phyloP scores from a whole-genome alignment of 2,888 invertebrate genomes.

The Aspidapion aeneum region DNA sequence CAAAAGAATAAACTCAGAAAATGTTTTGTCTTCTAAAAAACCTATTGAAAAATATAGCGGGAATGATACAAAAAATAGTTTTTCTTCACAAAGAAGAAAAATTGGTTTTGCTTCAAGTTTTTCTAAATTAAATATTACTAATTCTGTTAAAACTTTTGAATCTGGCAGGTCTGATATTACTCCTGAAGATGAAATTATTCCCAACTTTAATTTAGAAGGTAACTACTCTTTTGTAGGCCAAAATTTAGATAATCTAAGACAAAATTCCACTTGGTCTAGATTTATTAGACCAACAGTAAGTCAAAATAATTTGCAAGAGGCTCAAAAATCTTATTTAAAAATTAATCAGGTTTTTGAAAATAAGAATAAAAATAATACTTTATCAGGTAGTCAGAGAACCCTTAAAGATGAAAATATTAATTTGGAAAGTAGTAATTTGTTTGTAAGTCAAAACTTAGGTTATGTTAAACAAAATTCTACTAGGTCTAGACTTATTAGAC shows the following conservation, averaged over 20 bases:
- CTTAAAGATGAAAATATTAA: too few relatives aligned
- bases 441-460: too few relatives aligned
- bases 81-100: not conserved
- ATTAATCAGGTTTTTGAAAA: too few relatives aligned
- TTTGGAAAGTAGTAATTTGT: too few relatives aligned
- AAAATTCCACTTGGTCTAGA: not conserved
- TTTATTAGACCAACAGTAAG: not conserved
- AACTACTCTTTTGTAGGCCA: not conserved
- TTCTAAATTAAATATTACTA: not conserved
- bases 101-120: not conserved
- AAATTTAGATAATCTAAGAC: not conserved
- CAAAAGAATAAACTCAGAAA: too few relatives aligned
- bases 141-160: not conserved
- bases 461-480: too few relatives aligned
- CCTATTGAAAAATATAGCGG: not conserved
- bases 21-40: too few relatives aligned
- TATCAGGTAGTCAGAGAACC: too few relatives aligned
- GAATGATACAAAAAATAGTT: not conserved
- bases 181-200: not conserved
- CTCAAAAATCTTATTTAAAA: too few relatives aligned
- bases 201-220: not conserved
- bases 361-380: too few relatives aligned
- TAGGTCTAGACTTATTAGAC: too few relatives aligned
- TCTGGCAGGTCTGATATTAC: not conserved
- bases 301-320: too few relatives aligned